Evolutionary conservation across 2,888 invertebrate genomes (phyloP).

Genomic region (Balanococcus diminutus): DNA sequence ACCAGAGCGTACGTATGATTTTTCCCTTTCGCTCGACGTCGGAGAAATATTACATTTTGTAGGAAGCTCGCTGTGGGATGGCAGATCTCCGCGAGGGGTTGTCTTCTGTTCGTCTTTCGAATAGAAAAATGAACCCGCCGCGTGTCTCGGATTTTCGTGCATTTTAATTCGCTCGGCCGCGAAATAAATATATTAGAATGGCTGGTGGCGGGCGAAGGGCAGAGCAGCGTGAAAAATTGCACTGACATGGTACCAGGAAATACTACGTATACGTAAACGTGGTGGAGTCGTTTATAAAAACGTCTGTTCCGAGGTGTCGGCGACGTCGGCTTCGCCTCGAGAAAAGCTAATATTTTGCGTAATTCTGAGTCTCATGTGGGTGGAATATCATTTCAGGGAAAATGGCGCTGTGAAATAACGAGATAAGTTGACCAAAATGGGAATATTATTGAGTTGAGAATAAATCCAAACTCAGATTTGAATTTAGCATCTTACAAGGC

Average conservation of each 20-base stretch:
- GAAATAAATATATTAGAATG: not conserved
- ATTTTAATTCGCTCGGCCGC: not conserved
- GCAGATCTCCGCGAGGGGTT: not conserved
- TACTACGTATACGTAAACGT: not conserved
- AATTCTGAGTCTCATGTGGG: too few species aligned
- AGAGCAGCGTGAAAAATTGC: not conserved
- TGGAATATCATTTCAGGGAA: too few species aligned
- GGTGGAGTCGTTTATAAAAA: not conserved
- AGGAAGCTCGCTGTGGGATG: not conserved
- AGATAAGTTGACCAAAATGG: too few species aligned
- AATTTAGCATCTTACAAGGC: not conserved
- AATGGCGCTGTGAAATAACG: not conserved
- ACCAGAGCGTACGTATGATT: not conserved
- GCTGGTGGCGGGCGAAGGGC: not conserved
- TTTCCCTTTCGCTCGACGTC: not conserved
- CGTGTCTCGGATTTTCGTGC: not conserved
- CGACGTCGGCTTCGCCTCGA: not conserved
- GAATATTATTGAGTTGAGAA: not conserved
- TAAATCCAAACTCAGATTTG: not conserved
- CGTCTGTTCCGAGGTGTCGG: not conserved
- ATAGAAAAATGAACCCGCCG: not conserved
- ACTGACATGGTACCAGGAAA: not conserved
- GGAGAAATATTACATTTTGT: not conserved
- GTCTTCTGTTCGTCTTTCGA: not conserved
- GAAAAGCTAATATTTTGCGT: too few species aligned